A percentile compares a stretch with the other conserved stretches of the same genome.
phyloP scores from a whole-genome alignment of 2,888 invertebrate species.

The Thyatira batis region DNA sequence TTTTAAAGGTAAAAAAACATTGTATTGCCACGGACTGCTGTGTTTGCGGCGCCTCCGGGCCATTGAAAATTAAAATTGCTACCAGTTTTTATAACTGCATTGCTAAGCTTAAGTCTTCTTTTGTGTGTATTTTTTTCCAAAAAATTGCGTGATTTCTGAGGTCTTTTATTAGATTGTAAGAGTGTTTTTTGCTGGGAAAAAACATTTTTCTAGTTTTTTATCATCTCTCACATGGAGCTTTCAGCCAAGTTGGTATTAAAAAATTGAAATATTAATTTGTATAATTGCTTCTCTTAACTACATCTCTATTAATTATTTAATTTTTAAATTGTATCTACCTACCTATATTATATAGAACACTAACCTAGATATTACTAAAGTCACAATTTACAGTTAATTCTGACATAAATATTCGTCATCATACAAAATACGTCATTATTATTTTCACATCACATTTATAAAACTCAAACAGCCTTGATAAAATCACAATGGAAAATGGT shows the following conservation, averaged over 20 bases:
- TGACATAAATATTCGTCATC: too few relatives aligned
- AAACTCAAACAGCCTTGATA: conserved; percentile 1
- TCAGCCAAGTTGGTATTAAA: not conserved
- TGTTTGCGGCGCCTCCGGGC: conserved; percentile 67
- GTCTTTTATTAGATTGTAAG: not conserved
- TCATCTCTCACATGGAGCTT: not conserved
- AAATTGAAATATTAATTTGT: too few relatives aligned
- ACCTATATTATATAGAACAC: not conserved
- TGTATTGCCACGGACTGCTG: conserved; percentile 57
- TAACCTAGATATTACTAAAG: conserved; percentile 26
- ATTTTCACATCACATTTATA: not conserved
- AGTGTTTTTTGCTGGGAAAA: not conserved
- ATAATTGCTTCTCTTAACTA: too few relatives aligned
- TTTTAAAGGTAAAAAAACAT: conserved; percentile 58
- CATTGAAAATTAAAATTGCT: conserved; percentile 77
- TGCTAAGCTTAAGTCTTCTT: conserved; percentile 50
- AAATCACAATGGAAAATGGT: not conserved
- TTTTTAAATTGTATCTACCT: not conserved
- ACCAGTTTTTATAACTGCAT: conserved; percentile 62
- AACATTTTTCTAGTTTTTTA: not conserved
- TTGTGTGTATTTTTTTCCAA: conserved; percentile 41
- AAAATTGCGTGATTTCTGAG: conserved; percentile 4
- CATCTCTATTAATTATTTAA: too few relatives aligned
- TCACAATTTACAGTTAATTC: conserved; percentile 45
- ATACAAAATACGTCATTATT: not conserved